Evolutionary conservation across 2,888 invertebrate species (phyloP), one percentile per base, ranked within the genome.

Genomic region (Thyatira batis): DNA sequence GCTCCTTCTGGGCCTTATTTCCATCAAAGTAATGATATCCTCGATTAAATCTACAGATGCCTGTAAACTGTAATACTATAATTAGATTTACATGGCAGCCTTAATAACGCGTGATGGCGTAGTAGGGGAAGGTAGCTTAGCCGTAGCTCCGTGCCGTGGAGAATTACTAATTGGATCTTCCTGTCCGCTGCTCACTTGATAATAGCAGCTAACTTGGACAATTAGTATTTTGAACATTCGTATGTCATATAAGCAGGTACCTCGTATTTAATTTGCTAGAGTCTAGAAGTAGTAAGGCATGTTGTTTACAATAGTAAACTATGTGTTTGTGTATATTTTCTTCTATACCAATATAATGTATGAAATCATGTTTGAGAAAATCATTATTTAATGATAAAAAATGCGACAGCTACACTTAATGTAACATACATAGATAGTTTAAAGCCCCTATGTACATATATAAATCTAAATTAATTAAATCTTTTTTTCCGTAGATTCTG

Each of bases 401-500:
- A n/a, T n/a, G n/a, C n/a, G n/a, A n/a, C n/a, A n/a, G n/a, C n/a
- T n/a, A n/a, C n/a, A n/a, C n/a, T n/a, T n/a, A n/a, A n/a, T n/a
- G n/a, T n/a, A n/a, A n/a, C n/a, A n/a, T n/a, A n/a, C n/a, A n/a
- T n/a, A n/a, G n/a, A n/a, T n/a, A n/a, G n/a, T n/a, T n/a, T n/a
- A n/a, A n/a, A n/a, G n/a, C n/a, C n/a, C n/a, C n/a, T n/a, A n/a
- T n/a, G n/a, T n/a, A n/a, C n/a, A n/a, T 53, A 23, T 48, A 45
- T 33, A 10, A 20, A 23, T 25, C 17, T 20, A 45, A 10, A 23
- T 21, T n/a, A n/a, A n/a, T n/a, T n/a, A n/a, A n/a, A n/a, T 21
- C 39, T 27, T 44, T 51, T 58, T 72, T 69, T 61, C 63, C 54
- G 10, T 94, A 99, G 99, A 93, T 99, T 98, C 92, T 99, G 99